phyloP scores from a whole-genome alignment of 2,888 invertebrate species.

The Ophion ellenae region DNA sequence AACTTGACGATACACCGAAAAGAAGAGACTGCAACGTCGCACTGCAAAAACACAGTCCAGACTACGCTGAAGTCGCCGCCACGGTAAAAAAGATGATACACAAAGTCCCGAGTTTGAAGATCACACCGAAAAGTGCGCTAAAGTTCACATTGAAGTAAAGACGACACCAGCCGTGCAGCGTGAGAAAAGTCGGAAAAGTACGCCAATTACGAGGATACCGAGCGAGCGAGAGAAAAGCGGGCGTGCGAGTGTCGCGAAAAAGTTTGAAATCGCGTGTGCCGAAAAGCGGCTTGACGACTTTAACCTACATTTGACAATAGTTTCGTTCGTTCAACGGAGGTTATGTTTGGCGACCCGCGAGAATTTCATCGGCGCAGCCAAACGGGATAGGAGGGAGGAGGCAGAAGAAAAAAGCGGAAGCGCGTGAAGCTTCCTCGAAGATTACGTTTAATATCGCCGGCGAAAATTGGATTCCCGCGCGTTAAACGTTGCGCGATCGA shows the following conservation, averaged over 20 bases:
- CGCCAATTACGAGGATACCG: neutral
- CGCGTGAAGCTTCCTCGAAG: neutral
- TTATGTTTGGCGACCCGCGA: conserved; percentile 29
- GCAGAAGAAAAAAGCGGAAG: neutral
- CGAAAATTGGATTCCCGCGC: neutral
- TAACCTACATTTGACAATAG: conserved; percentile 81
- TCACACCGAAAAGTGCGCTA: neutral
- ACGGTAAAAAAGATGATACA: too few relatives aligned
- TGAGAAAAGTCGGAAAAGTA: neutral
- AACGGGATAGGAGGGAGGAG: neutral
- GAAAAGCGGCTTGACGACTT: conserved; percentile 76
- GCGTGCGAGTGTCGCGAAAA: neutral
- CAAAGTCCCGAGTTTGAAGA: neutral
- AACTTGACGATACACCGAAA: too few relatives aligned
- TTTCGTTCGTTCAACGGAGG: conserved; percentile 16
- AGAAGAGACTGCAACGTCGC: too few relatives aligned
- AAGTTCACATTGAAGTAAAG: neutral
- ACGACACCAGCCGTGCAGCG: neutral
- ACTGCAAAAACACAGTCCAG: too few relatives aligned
- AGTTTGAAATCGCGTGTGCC: conserved; percentile 59
- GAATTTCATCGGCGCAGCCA: neutral
- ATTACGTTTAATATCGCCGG: neutral
- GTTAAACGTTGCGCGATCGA: neutral
- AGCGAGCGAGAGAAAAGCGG: neutral
- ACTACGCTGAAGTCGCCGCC: too few relatives aligned